These are phyloP conservation scores for Edolisoma coerulescens DNA, from an alignment of 2,113 vertebrate species.

Conservation along the genomic window DNA sequence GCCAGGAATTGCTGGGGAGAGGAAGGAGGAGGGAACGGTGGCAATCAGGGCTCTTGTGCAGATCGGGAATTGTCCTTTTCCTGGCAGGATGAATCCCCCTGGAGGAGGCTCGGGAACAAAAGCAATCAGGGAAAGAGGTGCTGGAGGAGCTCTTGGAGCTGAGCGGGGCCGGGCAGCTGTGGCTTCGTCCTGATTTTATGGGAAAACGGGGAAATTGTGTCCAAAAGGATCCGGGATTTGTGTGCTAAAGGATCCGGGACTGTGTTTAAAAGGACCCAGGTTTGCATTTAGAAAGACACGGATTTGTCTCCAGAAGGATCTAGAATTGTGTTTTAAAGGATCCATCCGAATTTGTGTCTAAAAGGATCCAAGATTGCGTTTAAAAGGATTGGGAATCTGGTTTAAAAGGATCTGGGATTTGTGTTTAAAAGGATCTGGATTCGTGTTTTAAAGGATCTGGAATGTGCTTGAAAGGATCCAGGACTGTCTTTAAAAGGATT, in stretches of 20 bases:
- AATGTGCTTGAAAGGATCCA: too few species aligned
- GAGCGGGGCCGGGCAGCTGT: neutral
- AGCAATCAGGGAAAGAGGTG: neutral
- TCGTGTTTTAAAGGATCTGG: too few species aligned
- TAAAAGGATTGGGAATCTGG: too few species aligned
- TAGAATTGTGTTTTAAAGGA: neutral
- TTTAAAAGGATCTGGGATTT: too few species aligned
- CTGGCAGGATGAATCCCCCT: neutral
- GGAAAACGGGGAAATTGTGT: neutral
- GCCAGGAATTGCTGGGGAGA: neutral
- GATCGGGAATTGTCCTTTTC: neutral
- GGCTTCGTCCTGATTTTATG: rapidly evolving
- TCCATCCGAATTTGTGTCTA: too few species aligned
- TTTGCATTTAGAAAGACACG: too few species aligned
- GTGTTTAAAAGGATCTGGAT: too few species aligned
- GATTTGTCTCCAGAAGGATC: too few species aligned
- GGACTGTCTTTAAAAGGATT: too few species aligned
- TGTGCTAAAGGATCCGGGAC: neutral
- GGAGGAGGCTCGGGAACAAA: neutral
- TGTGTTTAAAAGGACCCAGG: neutral
- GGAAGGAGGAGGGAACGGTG: neutral
- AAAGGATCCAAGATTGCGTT: too few species aligned
- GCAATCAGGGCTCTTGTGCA: neutral
- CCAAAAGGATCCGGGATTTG: neutral
- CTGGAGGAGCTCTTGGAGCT: neutral